Conservation (phyloP, 2,888 invertebrate species). For the Epsilonema sp. region DNA sequence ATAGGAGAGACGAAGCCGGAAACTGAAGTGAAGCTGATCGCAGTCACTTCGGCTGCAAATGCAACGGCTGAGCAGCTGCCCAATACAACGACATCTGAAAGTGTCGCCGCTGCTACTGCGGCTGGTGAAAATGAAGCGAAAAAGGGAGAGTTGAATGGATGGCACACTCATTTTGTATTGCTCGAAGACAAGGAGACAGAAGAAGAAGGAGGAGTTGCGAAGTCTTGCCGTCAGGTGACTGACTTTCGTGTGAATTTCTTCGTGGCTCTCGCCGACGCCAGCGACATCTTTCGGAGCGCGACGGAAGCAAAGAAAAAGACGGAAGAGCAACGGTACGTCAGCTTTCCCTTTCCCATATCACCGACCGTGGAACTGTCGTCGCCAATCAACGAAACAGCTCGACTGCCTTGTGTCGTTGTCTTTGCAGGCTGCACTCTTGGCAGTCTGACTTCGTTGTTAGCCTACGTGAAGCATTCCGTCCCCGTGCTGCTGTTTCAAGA, state of each 20-base stretch:
- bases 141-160: too few species aligned
- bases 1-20: too few species aligned
- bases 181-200: too few species aligned
- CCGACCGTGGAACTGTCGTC: not conserved
- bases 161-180: slow-evolving; percentile 1
- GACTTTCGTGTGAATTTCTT: not conserved
- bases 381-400: too few species aligned
- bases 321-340: not conserved
- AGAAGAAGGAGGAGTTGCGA: too few species aligned
- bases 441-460: not conserved
- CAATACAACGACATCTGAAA: too few species aligned
- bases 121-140: not conserved
- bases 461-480: not conserved
- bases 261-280: not conserved
- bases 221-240: too few species aligned
- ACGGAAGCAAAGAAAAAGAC: not conserved
- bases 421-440: not conserved
- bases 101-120: not conserved
- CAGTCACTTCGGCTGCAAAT: too few species aligned
- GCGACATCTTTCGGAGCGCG: too few species aligned
- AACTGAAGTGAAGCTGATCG: too few species aligned
- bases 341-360: not conserved
- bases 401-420: not conserved
- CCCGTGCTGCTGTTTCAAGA: not conserved
- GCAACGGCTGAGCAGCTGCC: too few species aligned